These are phyloP conservation scores for Pogonus chalceus DNA, from an alignment of 1,140 invertebrate genomes.

Conservation along the genomic window DNA sequence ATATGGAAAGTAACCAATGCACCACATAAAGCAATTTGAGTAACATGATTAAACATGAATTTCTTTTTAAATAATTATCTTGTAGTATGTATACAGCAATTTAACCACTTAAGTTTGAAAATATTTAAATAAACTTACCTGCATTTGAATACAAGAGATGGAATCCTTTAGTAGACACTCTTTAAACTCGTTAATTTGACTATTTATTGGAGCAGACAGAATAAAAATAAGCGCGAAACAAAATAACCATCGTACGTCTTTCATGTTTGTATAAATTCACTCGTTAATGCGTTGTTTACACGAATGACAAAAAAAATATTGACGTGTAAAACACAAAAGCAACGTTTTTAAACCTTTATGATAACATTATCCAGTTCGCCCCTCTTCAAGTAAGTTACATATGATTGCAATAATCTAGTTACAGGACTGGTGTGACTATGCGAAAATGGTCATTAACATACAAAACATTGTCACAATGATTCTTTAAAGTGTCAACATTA, in stretches of 20 bases:
- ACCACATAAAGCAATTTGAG: no score
- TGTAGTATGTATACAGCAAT: no score
- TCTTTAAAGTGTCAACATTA: no score
- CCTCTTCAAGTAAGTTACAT: neutral
- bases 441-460: neutral
- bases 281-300: neutral
- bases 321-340: no score
- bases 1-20: no score
- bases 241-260: neutral
- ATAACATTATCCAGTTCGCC: neutral
- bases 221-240: neutral
- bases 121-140: constrained; percentile 35
- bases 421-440: neutral
- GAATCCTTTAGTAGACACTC: constrained; percentile 53
- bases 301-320: neutral
- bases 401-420: constrained; percentile 2
- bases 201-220: neutral
- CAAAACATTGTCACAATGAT: no score
- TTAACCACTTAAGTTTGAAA: no score
- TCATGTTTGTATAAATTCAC: neutral
- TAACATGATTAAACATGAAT: no score
- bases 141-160: constrained; percentile 53
- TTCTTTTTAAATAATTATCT: no score
- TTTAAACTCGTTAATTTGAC: constrained; percentile 26
- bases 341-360: constrained; percentile 4